Percentiles rank a stretch among this genome's conserved stretches.
Conservation (phyloP, 2,888 invertebrate genomes). For the Cantharis nigra region DNA sequence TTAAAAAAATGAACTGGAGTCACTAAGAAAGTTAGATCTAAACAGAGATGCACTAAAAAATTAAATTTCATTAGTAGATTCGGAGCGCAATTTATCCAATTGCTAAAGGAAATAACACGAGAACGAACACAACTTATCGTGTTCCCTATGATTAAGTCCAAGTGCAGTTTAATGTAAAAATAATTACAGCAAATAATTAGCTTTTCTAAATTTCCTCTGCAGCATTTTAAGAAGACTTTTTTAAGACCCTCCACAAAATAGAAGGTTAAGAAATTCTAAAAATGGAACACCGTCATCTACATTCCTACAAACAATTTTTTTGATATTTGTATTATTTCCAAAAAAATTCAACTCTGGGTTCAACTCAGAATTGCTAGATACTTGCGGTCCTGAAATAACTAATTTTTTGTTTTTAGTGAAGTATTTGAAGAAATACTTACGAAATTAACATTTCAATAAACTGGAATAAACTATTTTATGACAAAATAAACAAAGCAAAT, state of each 20-base stretch:
- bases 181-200: background rate
- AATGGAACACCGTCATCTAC: background rate
- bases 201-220: background rate
- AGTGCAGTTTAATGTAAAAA: background rate
- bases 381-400: conserved; percentile 17
- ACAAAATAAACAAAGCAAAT: background rate
- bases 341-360: background rate
- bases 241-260: background rate
- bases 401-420: background rate
- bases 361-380: background rate
- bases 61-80: background rate
- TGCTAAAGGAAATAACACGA: background rate
- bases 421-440: conserved; percentile 17
- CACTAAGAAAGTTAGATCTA: background rate
- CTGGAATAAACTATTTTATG: background rate
- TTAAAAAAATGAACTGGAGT: background rate
- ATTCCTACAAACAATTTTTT: background rate
- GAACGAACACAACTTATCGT: background rate
- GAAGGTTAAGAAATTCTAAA: background rate
- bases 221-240: background rate
- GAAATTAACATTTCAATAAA: conserved; percentile 10
- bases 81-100: background rate
- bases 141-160: background rate
- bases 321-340: background rate
- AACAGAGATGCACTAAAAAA: background rate